A percentile compares a stretch with the other conserved stretches of the same genome.
Evolutionary conservation across 2,888 invertebrate genomes (phyloP).

Genomic region (Ormia ochracea): DNA sequence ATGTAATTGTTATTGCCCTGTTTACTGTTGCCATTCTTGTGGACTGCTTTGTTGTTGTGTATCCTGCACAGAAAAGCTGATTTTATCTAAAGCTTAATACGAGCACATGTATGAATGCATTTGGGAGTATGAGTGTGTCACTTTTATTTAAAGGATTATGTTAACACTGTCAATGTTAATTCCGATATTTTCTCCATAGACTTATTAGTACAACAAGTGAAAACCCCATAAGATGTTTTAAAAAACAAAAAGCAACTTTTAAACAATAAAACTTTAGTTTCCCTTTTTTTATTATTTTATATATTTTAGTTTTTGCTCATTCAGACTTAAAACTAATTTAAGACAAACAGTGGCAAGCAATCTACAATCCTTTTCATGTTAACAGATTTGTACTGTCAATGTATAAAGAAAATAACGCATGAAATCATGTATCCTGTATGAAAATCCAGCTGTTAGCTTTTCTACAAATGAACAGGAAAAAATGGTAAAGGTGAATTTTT

Average conservation of each 20-base stretch:
- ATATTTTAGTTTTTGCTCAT: constrained; percentile 4
- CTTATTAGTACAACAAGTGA: constrained; percentile 16
- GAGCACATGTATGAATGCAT: too few relatives aligned
- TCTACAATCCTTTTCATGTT: constrained; percentile 50
- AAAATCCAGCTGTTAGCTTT: constrained; percentile 8
- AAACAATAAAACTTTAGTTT: constrained; percentile 52
- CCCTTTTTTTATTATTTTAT: constrained; percentile 5
- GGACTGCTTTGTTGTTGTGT: constrained; percentile 2
- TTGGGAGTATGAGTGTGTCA: constrained; percentile 11
- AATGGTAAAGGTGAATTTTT: not conserved
- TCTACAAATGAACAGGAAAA: not conserved
- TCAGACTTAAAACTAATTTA: not conserved
- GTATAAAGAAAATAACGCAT: constrained; percentile 27
- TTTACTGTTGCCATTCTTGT: constrained; percentile 33
- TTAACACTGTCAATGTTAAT: constrained; percentile 61
- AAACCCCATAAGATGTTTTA: constrained; percentile 19
- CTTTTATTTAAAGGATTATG: constrained; percentile 57
- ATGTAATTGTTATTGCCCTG: not conserved
- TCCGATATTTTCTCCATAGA: constrained; percentile 44
- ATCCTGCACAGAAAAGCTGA: not conserved
- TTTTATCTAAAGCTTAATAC: not conserved
- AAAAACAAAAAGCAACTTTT: not conserved
- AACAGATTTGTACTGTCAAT: constrained; percentile 60
- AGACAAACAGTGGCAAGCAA: not conserved
- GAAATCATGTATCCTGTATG: constrained; percentile 14